A percentile compares a stretch with the other conserved stretches of the same genome.
Conservation (phyloP, 2,797 vertebrate genomes). For the Anabas testudineus region DNA sequence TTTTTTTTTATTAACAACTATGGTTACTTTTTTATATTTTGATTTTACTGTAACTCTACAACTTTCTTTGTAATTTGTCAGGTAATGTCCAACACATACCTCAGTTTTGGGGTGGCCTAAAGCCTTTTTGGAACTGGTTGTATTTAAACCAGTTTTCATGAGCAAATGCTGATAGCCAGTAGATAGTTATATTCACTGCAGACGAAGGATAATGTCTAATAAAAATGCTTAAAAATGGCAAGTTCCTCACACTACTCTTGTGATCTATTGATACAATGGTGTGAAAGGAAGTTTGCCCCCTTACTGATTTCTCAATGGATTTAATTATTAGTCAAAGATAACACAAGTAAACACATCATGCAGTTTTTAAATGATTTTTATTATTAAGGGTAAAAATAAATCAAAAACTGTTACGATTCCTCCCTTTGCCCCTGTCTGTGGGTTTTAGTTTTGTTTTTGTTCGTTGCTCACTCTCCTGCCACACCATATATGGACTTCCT, state of each 20-base stretch:
- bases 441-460: too few relatives aligned
- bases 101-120: conserved; percentile 17
- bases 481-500: too few relatives aligned
- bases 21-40: conserved; percentile 8
- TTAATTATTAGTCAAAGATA: too few relatives aligned
- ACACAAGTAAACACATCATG: too few relatives aligned
- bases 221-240: conserved; percentile 64
- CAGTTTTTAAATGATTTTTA: too few relatives aligned
- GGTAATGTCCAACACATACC: conserved; percentile 30
- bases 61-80: conserved; percentile 15
- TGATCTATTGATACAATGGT: too few relatives aligned
- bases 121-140: conserved; percentile 24
- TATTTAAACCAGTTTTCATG: conserved; percentile 35
- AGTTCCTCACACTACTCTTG: conserved; percentile 66
- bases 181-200: conserved; percentile 55
- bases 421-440: too few relatives aligned
- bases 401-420: too few relatives aligned
- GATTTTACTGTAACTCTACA: conserved; percentile 12
- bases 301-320: too few relatives aligned
- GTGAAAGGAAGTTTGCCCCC: too few relatives aligned
- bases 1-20: conserved; percentile 26
- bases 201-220: conserved; percentile 58
- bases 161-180: conserved; percentile 36
- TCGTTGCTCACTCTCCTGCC: too few relatives aligned
- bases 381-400: too few relatives aligned